phyloP scores from a whole-genome alignment of 1,140 invertebrate species.

The Drosophila albomicans region DNA sequence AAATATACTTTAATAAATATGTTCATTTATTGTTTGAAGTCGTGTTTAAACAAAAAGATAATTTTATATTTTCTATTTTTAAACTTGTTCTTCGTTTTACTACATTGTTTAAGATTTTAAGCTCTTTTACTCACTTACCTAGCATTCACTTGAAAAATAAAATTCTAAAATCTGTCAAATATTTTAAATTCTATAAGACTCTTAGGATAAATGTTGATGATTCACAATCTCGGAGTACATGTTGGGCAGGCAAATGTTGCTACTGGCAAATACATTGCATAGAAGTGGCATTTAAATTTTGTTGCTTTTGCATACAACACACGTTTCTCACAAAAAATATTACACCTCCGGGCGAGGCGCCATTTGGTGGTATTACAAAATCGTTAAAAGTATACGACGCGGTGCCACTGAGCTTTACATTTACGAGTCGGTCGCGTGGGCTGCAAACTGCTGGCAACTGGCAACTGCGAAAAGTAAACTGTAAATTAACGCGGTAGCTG shows the following conservation, averaged over 20 bases:
- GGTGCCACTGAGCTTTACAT: slow-evolving; percentile 25
- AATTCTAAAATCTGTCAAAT: no score
- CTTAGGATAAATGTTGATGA: not conserved
- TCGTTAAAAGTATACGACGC: slow-evolving; percentile 52
- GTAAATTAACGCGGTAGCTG: slow-evolving; percentile 60
- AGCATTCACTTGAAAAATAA: no score
- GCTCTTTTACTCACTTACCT: no score
- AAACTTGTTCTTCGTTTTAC: no score
- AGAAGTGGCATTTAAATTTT: slow-evolving; percentile 18
- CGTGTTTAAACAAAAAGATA: no score
- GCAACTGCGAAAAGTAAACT: slow-evolving; percentile 54
- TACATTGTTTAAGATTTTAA: no score
- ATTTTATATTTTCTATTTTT: no score
- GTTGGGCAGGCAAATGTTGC: no score
- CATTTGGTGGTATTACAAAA: slow-evolving; percentile 49
- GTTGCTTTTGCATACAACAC: slow-evolving; percentile 42
- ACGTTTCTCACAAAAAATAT: slow-evolving; percentile 52
- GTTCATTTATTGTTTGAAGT: no score
- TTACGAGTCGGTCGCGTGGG: slow-evolving; percentile 70
- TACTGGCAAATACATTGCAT: not conserved
- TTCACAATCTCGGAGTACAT: not conserved
- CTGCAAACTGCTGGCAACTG: slow-evolving; percentile 12
- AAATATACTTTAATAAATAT: no score
- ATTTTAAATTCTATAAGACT: no score
- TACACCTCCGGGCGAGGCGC: slow-evolving; percentile 42